Conservation (phyloP, 2,113 vertebrate genomes). For the Oxygymnocypris stewartii region DNA sequence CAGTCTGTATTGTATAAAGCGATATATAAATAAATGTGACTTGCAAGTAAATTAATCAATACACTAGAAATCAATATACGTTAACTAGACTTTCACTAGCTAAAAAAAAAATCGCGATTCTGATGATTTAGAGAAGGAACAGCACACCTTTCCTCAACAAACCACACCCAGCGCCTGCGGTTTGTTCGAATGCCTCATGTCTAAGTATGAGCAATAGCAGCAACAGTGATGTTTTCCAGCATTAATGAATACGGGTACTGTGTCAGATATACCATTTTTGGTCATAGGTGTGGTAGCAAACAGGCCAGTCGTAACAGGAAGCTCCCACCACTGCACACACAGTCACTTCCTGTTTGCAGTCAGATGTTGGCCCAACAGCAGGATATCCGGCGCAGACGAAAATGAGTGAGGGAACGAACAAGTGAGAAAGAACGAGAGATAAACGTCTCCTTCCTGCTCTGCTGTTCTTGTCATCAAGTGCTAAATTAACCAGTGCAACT, state of each 20-base stretch:
- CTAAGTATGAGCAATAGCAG: background rate
- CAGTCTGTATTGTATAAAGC: background rate
- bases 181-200: background rate
- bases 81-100: background rate
- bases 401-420: background rate
- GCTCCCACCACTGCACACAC: slow-evolving; percentile 9
- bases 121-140: background rate
- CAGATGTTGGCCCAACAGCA: slow-evolving; percentile 10
- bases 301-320: slow-evolving; percentile 30
- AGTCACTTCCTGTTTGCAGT: slow-evolving; percentile 53
- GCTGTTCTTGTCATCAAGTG: background rate
- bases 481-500: slow-evolving; percentile 5
- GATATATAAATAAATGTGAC: background rate
- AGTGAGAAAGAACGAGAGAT: background rate
- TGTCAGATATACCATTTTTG: slow-evolving; percentile 21
- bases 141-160: background rate
- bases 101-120: background rate
- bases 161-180: background rate
- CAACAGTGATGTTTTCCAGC: background rate
- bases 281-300: slow-evolving; percentile 3
- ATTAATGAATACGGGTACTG: background rate
- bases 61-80: background rate
- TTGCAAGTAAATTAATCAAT: background rate
- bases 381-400: slow-evolving; percentile 55
- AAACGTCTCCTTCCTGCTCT: slow-evolving; percentile 7